Base-by-base conservation (phyloP, 2,113 vertebrate genomes). In the Boleophthalmus pectinirostris region DNA sequence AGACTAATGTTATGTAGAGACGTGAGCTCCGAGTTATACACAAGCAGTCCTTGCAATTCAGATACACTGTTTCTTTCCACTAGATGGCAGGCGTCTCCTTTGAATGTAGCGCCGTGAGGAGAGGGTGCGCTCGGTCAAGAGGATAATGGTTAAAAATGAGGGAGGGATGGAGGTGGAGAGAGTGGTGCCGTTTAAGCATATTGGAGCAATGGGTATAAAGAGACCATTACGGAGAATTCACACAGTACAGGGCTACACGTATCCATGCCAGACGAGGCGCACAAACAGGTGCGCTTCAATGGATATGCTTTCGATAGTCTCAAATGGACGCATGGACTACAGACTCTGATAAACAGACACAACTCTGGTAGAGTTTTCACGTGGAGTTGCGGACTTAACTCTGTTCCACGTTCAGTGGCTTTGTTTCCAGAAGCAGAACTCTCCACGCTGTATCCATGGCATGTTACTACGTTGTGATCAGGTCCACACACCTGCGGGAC, bases 391-490 rank as follows among this genome's bases (percentile, higher is more conserved):
- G 12, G 9, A n/a, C 20, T 8, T 15, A 25, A 29, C 58, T 20
- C 20, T 13, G 18, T 64, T 9, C 9, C 20, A 63, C 29, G 3
- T 29, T 63, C 18, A 68, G 58, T 21, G 11, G 1, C 54, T 57
- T 45, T 45, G n/a, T 53, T 38, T 46, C 1, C 16, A 71, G 21
- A 35, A 54, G 75, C 64, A 23, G 23, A 77, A 85, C 12, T 10
- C 57, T 25, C 23, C 13, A 9, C 56, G 23, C 56, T 12, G 13
- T 54, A 84, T 75, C 92, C 94, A 98, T 98, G 97, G 97, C 97
- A 94, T 98, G 97, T 93, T 98, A 97, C 94, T 98, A 98, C 87
- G 98, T 98, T 69, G 97, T 98, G 91, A 98, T 98, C 94, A 98
- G 96, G 93, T 98, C 97, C 91, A 95, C 97, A 84, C 97, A 96